Conservation (phyloP, 1,140 invertebrate species). For the Polypedilum vanderplanki region DNA sequence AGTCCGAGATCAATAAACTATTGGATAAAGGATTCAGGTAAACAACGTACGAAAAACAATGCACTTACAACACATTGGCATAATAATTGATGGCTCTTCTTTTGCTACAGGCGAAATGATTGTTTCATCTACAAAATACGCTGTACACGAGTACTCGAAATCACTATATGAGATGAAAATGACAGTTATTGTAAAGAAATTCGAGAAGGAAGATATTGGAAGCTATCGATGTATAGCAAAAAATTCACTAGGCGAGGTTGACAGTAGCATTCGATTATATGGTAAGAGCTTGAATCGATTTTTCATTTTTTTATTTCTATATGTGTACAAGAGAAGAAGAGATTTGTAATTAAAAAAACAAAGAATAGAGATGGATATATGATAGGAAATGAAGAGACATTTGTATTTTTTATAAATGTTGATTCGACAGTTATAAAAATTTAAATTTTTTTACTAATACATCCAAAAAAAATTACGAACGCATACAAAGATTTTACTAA, state of each 20-base stretch:
- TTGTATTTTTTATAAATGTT: no score
- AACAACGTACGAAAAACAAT: conserved; percentile 30
- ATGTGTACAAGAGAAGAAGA: conserved; percentile 31
- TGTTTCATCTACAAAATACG: conserved; percentile 70
- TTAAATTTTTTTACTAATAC: no score
- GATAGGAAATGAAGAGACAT: no score
- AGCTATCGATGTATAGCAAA: conserved; percentile 83
- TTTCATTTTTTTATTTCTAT: conserved; percentile 33
- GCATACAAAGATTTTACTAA: no score
- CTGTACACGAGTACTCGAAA: conserved; percentile 62
- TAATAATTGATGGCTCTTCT: neutral
- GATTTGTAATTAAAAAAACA: no score
- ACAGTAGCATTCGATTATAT: conserved; percentile 81
- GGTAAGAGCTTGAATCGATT: conserved; percentile 53
- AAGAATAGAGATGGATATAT: no score
- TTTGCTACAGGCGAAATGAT: conserved; percentile 66
- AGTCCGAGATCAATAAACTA: conserved; percentile 83
- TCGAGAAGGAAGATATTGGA: conserved; percentile 73
- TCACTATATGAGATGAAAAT: conserved; percentile 78
- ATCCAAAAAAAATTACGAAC: no score
- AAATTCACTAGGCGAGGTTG: conserved; percentile 83
- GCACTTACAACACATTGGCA: neutral
- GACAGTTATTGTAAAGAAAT: conserved; percentile 69
- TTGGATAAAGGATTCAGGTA: conserved; percentile 75
- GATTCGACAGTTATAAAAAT: no score